phyloP scores from a whole-genome alignment of 2,888 invertebrate genomes.

The Salticus scenicus region DNA sequence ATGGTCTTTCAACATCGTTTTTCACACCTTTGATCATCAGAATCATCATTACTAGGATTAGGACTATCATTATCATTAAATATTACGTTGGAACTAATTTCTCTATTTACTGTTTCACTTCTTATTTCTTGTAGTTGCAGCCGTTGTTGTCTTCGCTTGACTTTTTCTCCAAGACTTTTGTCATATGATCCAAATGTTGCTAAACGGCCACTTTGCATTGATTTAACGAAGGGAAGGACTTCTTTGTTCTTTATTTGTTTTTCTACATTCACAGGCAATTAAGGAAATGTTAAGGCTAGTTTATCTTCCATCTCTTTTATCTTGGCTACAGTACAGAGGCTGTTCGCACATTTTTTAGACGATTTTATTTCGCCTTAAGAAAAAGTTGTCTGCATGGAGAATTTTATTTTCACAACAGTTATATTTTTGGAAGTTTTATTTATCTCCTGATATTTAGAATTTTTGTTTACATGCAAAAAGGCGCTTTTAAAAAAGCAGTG shows the following conservation, averaged over 20 bases:
- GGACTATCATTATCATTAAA: background rate
- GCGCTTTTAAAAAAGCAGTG: too few species aligned
- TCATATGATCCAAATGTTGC: constrained; percentile 10
- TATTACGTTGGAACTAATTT: background rate
- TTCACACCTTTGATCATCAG: background rate
- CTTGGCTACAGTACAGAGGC: background rate
- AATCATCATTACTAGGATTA: background rate
- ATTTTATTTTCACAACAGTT: too few species aligned
- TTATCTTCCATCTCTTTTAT: background rate
- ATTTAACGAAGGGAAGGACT: background rate
- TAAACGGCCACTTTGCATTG: constrained; percentile 8
- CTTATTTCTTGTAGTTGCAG: constrained; percentile 4
- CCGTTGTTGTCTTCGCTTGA: background rate
- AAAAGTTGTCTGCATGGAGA: too few species aligned
- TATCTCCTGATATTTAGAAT: too few species aligned
- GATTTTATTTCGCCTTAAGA: too few species aligned
- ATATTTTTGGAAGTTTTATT: too few species aligned
- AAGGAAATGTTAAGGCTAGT: constrained; percentile 7
- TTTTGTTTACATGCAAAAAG: too few species aligned
- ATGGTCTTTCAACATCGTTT: background rate
- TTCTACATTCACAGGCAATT: background rate
- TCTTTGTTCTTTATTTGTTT: constrained; percentile 1
- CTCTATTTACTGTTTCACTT: background rate
- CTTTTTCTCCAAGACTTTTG: background rate
- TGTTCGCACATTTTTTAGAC: too few species aligned